phyloP scores from a whole-genome alignment of 2,797 vertebrate species.

The Sus cebifrons region DNA sequence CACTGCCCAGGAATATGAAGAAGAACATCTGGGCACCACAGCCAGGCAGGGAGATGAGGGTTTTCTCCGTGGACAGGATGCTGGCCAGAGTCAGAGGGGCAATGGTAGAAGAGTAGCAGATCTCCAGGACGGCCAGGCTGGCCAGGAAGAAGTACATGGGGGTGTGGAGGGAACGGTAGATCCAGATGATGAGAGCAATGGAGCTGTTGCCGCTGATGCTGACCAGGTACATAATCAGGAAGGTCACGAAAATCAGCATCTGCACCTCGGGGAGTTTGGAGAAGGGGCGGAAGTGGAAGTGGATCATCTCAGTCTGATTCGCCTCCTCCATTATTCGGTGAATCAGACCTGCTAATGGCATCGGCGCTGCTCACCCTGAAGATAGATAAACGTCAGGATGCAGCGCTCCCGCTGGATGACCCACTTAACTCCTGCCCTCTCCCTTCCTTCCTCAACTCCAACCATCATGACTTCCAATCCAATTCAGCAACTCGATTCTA shows the following conservation, averaged over 20 bases:
- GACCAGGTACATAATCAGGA: conserved; percentile 38
- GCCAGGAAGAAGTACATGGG: conserved; percentile 70
- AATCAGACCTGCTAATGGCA: fast-evolving
- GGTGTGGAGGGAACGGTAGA: conserved; percentile 21
- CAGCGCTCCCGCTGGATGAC: neutral
- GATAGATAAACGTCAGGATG: neutral
- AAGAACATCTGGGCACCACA: conserved; percentile 70
- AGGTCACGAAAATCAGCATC: conserved; percentile 58
- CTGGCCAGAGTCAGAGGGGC: conserved; percentile 66
- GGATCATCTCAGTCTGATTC: conserved; percentile 7
- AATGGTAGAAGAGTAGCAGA: conserved; percentile 37
- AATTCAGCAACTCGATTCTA: neutral
- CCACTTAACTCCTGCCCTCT: neutral
- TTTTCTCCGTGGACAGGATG: neutral
- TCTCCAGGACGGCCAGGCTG: conserved; percentile 50
- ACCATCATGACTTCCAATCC: neutral
- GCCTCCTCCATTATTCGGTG: neutral
- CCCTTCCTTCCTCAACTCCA: neutral
- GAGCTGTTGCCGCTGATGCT: neutral
- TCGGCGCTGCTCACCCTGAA: neutral
- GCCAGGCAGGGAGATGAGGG: conserved; percentile 19
- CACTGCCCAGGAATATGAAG: conserved; percentile 69
- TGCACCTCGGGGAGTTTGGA: conserved; percentile 44
- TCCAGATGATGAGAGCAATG: conserved; percentile 33
- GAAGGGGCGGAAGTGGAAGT: conserved; percentile 68